phyloP scores from a whole-genome alignment of 2,113 vertebrate genomes.

The Haplochromis burtoni region DNA sequence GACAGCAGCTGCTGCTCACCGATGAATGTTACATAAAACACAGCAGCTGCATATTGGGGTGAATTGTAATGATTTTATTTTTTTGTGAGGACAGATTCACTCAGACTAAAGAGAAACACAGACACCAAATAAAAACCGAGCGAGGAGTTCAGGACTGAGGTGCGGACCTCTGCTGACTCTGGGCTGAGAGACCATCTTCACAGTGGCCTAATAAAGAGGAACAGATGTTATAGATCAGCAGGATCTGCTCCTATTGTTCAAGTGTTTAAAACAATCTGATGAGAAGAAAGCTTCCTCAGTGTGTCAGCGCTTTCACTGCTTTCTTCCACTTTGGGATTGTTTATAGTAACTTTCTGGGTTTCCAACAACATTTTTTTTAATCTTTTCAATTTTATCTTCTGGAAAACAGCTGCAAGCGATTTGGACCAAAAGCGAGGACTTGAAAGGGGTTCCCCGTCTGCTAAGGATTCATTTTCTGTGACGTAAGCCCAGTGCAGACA shows the following conservation, averaged over 20 bases:
- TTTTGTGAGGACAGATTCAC: background rate
- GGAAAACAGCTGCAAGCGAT: background rate
- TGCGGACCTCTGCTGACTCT: background rate
- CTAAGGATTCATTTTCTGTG: background rate
- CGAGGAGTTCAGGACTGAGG: background rate
- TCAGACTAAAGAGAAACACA: background rate
- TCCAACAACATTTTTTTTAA: background rate
- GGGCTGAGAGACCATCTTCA: background rate
- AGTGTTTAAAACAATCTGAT: background rate
- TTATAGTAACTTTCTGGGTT: background rate
- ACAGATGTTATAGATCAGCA: background rate
- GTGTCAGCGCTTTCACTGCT: background rate
- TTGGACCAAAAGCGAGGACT: background rate
- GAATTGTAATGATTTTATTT: accelerated
- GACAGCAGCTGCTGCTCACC: background rate
- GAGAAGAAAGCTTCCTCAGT: background rate
- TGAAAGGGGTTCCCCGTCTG: background rate
- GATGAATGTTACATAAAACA: accelerated
- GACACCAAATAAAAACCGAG: background rate
- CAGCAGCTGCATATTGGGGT: background rate
- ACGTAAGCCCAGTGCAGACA: background rate
- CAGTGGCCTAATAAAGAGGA: background rate
- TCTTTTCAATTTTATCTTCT: background rate
- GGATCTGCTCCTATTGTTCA: background rate
- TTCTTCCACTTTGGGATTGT: background rate